These are phyloP conservation scores for Cistogaster globosa DNA, from an alignment of 2,888 invertebrate species.

Conservation along the genomic window DNA sequence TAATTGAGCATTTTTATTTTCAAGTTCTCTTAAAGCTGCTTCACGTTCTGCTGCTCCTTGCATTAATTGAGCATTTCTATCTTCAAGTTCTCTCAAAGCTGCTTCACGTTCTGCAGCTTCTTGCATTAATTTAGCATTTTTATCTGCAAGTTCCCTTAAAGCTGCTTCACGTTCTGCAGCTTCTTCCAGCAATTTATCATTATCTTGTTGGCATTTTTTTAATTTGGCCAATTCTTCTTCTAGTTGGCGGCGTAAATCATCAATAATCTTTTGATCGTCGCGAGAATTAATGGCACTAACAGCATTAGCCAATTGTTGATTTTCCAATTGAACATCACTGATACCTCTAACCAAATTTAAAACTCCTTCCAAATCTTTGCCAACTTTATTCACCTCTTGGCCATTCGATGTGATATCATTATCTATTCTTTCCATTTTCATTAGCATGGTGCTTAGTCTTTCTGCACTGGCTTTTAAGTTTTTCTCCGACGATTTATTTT, in stretches of 20 bases:
- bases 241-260: constrained; percentile 75
- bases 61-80: no score
- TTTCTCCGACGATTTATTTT: constrained; percentile 73
- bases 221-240: constrained; percentile 73
- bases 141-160: constrained; percentile 54
- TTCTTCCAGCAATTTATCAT: constrained; percentile 64
- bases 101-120: no score
- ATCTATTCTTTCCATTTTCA: constrained; percentile 74
- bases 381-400: constrained; percentile 69
- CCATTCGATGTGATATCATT: constrained; percentile 71
- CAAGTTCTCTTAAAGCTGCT: no score
- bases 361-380: constrained; percentile 75
- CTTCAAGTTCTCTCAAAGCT: no score
- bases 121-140: constrained; percentile 39
- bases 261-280: constrained; percentile 74
- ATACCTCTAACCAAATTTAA: constrained; percentile 77
- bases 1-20: no score
- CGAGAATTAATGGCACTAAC: constrained; percentile 74
- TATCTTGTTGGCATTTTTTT: constrained; percentile 72
- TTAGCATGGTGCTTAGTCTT: constrained; percentile 59
- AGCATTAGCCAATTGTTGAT: constrained; percentile 74
- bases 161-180: constrained; percentile 72
- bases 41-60: no score
- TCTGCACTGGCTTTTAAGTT: constrained; percentile 42
- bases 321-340: constrained; percentile 76